Evolutionary conservation across 2,888 invertebrate species (phyloP).

Genomic region (Rhorus exstirpatorius): DNA sequence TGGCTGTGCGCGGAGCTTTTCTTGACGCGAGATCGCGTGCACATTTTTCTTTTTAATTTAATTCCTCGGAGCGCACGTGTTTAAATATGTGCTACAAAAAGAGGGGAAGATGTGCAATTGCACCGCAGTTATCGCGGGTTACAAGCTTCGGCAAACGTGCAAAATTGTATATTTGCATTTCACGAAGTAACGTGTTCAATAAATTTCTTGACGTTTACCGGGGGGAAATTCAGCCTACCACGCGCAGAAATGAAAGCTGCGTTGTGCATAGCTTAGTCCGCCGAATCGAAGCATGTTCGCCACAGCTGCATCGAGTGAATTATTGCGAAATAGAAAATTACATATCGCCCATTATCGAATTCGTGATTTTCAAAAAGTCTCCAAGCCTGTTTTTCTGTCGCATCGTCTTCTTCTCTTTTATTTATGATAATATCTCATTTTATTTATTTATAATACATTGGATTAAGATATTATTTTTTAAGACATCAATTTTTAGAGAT

Average conservation of each 20-base stretch:
- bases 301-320: slow-evolving; percentile 29
- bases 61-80: slow-evolving; percentile 26
- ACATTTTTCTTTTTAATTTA: slow-evolving; percentile 57
- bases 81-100: slow-evolving; percentile 1
- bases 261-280: neutral
- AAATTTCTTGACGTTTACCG: slow-evolving; percentile 59
- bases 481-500: too few species aligned
- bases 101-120: slow-evolving; percentile 13
- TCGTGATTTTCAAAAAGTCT: slow-evolving; percentile 19
- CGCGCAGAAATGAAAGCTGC: slow-evolving; percentile 64
- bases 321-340: slow-evolving; percentile 68
- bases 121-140: neutral
- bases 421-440: neutral
- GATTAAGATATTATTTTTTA: too few species aligned
- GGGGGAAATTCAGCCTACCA: slow-evolving; percentile 59
- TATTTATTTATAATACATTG: neutral
- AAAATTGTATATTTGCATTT: slow-evolving; percentile 26
- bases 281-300: neutral
- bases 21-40: slow-evolving; percentile 59
- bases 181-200: slow-evolving; percentile 46
- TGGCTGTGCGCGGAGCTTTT: slow-evolving; percentile 49
- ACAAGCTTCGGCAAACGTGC: neutral
- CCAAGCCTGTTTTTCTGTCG: neutral
- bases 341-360: slow-evolving; percentile 37
- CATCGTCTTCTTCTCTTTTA: neutral